Evolutionary conservation across 2,113 vertebrate genomes (phyloP).

Genomic region (Orthonyx spaldingii): DNA sequence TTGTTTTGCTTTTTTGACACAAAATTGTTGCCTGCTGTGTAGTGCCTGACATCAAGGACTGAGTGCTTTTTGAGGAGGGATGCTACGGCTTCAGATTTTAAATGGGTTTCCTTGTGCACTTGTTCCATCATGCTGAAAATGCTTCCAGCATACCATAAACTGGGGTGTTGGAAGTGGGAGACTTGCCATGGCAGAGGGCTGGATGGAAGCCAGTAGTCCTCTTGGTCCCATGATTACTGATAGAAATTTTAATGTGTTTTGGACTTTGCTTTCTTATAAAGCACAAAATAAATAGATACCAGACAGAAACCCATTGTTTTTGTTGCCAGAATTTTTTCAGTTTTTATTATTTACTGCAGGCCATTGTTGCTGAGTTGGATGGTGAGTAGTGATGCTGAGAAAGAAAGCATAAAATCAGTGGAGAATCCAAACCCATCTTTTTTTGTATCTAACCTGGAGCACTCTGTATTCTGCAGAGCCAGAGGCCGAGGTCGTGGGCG

Average conservation of each 20-base stretch:
- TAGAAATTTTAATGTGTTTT: background rate
- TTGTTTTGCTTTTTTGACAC: background rate
- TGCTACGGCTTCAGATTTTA: background rate
- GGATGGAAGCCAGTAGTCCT: background rate
- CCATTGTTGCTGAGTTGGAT: background rate
- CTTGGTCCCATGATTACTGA: background rate
- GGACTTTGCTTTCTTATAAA: background rate
- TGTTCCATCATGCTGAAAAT: background rate
- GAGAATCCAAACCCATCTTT: background rate
- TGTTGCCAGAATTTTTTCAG: background rate
- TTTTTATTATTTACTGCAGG: background rate
- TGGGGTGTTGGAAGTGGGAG: background rate
- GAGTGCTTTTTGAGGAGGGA: background rate
- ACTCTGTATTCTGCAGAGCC: constrained; percentile 74
- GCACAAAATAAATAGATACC: background rate
- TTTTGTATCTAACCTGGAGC: background rate
- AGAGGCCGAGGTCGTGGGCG: constrained; percentile 87
- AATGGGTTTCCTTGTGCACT: background rate
- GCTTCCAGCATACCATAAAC: background rate
- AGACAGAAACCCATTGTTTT: background rate
- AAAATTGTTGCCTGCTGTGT: background rate
- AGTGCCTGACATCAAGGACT: background rate
- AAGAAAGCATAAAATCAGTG: background rate
- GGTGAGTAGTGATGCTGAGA: background rate
- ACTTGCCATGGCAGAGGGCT: background rate